Conservation (phyloP, 2,888 invertebrate species). For the Acanthosoma haemorrhoidale region DNA sequence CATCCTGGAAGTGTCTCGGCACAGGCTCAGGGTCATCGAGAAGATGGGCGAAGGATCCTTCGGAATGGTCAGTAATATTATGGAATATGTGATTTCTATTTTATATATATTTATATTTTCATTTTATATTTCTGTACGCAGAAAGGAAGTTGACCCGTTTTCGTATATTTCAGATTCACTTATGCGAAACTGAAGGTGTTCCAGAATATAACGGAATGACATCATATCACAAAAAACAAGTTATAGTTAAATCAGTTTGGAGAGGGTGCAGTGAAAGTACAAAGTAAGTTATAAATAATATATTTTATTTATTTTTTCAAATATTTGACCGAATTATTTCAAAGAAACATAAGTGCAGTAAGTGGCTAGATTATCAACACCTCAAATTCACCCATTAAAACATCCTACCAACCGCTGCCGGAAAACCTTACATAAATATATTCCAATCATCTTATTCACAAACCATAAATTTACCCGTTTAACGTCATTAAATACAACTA, state of each 20-base stretch:
- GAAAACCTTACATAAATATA: too few species aligned
- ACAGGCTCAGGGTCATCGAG: conserved; percentile 73
- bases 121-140: not conserved
- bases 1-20: conserved; percentile 73
- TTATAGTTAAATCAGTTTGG: conserved; percentile 71
- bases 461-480: too few species aligned
- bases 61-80: conserved; percentile 64
- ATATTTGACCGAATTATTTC: too few species aligned
- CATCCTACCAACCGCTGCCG: too few species aligned
- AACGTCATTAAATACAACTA: too few species aligned
- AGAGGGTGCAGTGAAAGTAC: conserved; percentile 62
- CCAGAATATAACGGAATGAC: conserved; percentile 61
- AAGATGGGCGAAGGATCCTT: conserved; percentile 84
- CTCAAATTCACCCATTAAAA: too few species aligned
- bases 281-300: conserved; percentile 52
- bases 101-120: not conserved
- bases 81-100: not conserved
- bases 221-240: conserved; percentile 63
- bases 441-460: too few species aligned
- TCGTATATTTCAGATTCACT: conserved; percentile 56
- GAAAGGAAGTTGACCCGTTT: not conserved
- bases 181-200: conserved; percentile 71
- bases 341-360: too few species aligned
- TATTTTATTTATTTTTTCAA: too few species aligned
- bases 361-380: too few species aligned